A percentile compares a stretch with the other conserved stretches of the same genome.
phyloP scores from a whole-genome alignment of 2,113 vertebrate species.

The Oceanodroma tethys region DNA sequence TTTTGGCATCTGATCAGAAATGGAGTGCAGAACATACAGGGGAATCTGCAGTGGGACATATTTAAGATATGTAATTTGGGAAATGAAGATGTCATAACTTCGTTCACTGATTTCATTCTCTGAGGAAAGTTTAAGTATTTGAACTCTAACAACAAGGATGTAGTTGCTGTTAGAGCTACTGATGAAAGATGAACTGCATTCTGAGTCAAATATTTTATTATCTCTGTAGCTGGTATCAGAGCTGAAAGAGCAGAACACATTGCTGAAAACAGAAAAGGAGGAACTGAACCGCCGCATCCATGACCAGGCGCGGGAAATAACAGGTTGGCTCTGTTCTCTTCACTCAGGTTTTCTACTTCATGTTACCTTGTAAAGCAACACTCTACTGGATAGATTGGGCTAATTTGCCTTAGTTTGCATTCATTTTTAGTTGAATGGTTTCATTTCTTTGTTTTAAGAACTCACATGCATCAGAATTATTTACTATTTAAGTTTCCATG shows the following conservation, averaged over 20 bases:
- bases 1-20: neutral
- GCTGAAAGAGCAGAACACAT: conserved; percentile 89
- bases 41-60: neutral
- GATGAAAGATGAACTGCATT: neutral
- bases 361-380: neutral
- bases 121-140: neutral
- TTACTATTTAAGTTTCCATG: neutral
- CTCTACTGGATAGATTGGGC: neutral
- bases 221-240: conserved; percentile 85
- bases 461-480: neutral
- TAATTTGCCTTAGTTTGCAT: neutral
- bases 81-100: neutral
- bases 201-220: neutral
- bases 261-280: conserved; percentile 92
- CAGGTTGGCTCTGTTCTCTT: conserved; percentile 74
- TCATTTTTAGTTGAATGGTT: neutral
- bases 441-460: neutral
- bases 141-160: neutral
- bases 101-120: neutral
- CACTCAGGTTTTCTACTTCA: neutral
- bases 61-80: neutral
- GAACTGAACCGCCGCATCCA: conserved; percentile 89
- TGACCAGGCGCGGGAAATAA: conserved; percentile 92
- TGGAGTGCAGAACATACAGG: neutral
- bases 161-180: neutral